Percentiles rank a stretch among this genome's conserved stretches.
Conservation (phyloP, 2,113 vertebrate genomes). For the Alouatta palliata region DNA sequence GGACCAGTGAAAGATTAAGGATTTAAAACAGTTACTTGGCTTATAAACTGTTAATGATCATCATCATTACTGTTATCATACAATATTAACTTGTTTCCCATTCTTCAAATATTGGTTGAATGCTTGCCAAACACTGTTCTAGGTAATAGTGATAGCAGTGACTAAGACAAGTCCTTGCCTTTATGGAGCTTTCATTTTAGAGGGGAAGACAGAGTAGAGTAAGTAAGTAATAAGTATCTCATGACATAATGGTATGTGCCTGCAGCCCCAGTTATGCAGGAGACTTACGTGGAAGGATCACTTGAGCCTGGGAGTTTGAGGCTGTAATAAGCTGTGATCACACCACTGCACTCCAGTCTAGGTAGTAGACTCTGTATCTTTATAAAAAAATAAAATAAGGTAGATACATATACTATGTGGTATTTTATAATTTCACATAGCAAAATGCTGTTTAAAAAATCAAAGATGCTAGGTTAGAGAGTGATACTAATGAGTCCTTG, state of each 20-base stretch:
- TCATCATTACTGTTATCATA: background rate
- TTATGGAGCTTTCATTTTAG: background rate
- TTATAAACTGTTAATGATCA: background rate
- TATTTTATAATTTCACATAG: slow-evolving; percentile 23
- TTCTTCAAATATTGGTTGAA: slow-evolving; percentile 35
- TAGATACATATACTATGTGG: background rate
- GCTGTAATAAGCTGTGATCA: too few species aligned
- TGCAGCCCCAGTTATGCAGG: too few species aligned
- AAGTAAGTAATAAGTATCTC: background rate
- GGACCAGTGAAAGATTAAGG: background rate
- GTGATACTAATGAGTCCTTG: background rate
- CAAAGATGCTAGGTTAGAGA: background rate
- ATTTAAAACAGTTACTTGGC: background rate
- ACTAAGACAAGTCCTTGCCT: background rate
- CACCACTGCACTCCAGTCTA: too few species aligned
- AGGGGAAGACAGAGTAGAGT: background rate
- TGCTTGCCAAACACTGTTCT: background rate
- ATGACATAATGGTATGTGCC: too few species aligned
- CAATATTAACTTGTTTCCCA: background rate
- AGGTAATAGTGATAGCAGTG: background rate
- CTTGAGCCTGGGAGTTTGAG: too few species aligned
- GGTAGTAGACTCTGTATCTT: too few species aligned
- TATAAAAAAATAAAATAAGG: too few species aligned
- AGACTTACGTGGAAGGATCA: too few species aligned
- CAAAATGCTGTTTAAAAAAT: slow-evolving; percentile 38